phyloP scores from a whole-genome alignment of 1,140 invertebrate genomes.

The Drosophila simulans region DNA sequence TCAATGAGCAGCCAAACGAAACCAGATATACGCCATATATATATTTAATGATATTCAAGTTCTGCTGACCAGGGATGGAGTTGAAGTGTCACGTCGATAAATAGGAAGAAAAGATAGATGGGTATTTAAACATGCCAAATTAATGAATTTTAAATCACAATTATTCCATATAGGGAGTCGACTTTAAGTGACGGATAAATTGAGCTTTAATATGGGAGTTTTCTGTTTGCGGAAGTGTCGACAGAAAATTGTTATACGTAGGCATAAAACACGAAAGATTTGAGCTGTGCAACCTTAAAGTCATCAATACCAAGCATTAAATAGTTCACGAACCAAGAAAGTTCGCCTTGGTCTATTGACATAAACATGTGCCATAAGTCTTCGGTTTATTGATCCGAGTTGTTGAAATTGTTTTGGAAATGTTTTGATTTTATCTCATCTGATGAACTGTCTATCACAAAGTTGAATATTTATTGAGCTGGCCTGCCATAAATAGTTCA shows the following conservation, averaged over 20 bases:
- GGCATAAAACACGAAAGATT: not conserved
- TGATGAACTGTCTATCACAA: conserved; percentile 42
- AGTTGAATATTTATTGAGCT: conserved; percentile 31
- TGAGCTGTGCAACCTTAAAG: not conserved
- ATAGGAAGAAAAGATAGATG: conserved; percentile 36
- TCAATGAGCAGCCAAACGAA: conserved; percentile 47
- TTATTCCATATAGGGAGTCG: conserved; percentile 17
- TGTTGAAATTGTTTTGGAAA: conserved; percentile 7
- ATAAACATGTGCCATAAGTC: not conserved
- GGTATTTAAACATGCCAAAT: conserved; percentile 15
- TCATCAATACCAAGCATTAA: not conserved
- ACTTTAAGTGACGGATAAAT: conserved; percentile 24
- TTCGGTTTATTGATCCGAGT: conserved; percentile 27
- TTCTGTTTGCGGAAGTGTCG: conserved; percentile 7
- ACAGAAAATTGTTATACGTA: not conserved
- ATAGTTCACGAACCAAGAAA: conserved; percentile 34
- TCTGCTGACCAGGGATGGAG: conserved; percentile 30
- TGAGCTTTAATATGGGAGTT: conserved; percentile 23
- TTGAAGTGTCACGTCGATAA: conserved; percentile 3
- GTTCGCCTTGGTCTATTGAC: conserved; percentile 20
- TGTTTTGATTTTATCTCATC: conserved; percentile 7
- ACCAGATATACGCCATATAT: conserved; percentile 18
- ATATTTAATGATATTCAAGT: conserved; percentile 46
- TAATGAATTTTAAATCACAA: conserved; percentile 24
- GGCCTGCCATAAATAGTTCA: conserved; percentile 33